phyloP scores from a whole-genome alignment of 2,113 vertebrate species.

The Paracanthobrama guichenoti region DNA sequence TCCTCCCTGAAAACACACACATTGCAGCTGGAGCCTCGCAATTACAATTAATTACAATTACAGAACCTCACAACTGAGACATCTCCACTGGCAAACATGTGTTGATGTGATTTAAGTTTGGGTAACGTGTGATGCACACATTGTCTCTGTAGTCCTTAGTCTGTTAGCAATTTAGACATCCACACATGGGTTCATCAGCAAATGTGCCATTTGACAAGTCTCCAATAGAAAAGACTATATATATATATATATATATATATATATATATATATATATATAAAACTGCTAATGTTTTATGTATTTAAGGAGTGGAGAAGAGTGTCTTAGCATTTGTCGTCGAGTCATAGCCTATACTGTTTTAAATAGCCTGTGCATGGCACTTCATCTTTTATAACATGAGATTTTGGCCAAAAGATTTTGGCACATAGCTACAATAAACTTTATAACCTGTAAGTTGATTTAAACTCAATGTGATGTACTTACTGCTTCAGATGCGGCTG shows the following conservation, averaged over 20 bases:
- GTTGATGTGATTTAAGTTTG: constrained; percentile 4
- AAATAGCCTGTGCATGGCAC: too few species aligned
- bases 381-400: too few species aligned
- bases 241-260: too few species aligned
- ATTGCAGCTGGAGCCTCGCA: neutral
- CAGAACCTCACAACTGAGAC: neutral
- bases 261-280: too few species aligned
- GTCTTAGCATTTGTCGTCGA: too few species aligned
- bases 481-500: too few species aligned
- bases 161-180: constrained; percentile 14
- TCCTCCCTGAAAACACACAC: constrained; percentile 26
- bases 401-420: neutral
- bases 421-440: too few species aligned
- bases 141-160: neutral
- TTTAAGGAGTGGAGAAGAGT: too few species aligned
- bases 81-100: neutral
- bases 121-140: constrained; percentile 5
- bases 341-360: too few species aligned
- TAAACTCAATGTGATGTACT: neutral
- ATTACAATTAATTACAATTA: too few species aligned
- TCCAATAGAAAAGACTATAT: neutral
- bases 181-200: neutral
- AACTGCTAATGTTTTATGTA: neutral
- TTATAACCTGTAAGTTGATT: too few species aligned
- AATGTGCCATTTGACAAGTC: neutral